phyloP scores from a whole-genome alignment of 2,797 vertebrate genomes.

The Tachyglossus aculeatus region DNA sequence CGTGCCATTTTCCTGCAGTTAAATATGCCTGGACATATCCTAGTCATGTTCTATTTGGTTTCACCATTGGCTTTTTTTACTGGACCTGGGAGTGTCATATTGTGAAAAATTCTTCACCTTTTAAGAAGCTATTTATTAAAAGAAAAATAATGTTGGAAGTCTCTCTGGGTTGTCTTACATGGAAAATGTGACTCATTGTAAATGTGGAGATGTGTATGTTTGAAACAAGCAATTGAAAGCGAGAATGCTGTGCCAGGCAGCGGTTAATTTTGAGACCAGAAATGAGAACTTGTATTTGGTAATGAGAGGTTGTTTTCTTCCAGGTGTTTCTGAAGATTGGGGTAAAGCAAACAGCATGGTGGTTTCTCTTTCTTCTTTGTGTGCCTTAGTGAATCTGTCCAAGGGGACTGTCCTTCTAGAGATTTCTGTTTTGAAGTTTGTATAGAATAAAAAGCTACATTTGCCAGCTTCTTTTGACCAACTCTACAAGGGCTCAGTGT shows the following conservation, averaged over 20 bases:
- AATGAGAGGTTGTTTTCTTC: constrained; percentile 4
- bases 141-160: not conserved
- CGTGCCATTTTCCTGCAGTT: not conserved
- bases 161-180: not conserved
- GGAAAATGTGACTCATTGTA: constrained; percentile 10
- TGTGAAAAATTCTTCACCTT: not conserved
- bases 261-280: not conserved
- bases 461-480: not conserved
- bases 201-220: not conserved
- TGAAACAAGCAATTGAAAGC: constrained; percentile 23
- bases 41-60: no score
- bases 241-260: constrained; percentile 5
- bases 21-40: no score
- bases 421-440: not conserved
- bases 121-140: not conserved
- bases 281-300: not conserved
- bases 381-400: constrained; percentile 28
- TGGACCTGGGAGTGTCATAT: not conserved
- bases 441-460: not conserved
- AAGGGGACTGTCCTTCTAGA: not conserved
- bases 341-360: not conserved
- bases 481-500: no score
- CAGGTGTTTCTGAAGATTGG: no score
- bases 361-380: constrained; percentile 11
- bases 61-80: not conserved